Conservation (phyloP, 2,888 invertebrate species). For the Synanthedon myopaeformis region DNA sequence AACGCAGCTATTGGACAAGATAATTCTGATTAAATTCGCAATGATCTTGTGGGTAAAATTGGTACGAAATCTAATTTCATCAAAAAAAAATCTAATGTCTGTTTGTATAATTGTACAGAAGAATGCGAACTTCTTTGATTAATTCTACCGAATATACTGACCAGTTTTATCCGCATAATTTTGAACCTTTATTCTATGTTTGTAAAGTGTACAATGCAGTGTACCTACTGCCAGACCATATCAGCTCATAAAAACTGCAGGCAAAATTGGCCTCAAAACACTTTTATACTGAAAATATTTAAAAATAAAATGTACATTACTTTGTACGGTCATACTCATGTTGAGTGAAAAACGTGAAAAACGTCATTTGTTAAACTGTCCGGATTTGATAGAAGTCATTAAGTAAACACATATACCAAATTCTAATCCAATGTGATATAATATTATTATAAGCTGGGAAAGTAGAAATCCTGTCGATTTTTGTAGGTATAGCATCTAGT, state of each 20-base stretch:
- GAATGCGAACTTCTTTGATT: no score
- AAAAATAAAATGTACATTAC: constrained; percentile 6
- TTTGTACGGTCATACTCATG: constrained; percentile 5
- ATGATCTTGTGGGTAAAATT: background rate
- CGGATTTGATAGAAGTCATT: constrained; percentile 1
- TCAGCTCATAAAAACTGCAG: background rate
- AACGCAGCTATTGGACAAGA: constrained; percentile 52
- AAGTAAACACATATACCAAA: constrained; percentile 33
- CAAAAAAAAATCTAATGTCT: no score
- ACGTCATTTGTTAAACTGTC: constrained; percentile 5
- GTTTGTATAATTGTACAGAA: no score
- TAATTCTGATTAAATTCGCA: constrained; percentile 44
- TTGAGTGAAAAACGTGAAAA: constrained; percentile 7
- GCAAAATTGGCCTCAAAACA: no score
- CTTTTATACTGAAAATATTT: background rate
- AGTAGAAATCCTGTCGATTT: constrained; percentile 32
- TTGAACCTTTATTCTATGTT: background rate
- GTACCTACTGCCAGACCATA: background rate
- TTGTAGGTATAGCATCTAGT: constrained; percentile 7
- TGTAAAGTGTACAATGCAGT: background rate
- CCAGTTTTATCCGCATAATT: no score
- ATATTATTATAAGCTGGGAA: constrained; percentile 32
- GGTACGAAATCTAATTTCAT: no score
- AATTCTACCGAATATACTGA: no score
- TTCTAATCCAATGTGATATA: constrained; percentile 67